phyloP scores from a whole-genome alignment of 2,113 vertebrate genomes.

The Eudyptes chrysolophus region DNA sequence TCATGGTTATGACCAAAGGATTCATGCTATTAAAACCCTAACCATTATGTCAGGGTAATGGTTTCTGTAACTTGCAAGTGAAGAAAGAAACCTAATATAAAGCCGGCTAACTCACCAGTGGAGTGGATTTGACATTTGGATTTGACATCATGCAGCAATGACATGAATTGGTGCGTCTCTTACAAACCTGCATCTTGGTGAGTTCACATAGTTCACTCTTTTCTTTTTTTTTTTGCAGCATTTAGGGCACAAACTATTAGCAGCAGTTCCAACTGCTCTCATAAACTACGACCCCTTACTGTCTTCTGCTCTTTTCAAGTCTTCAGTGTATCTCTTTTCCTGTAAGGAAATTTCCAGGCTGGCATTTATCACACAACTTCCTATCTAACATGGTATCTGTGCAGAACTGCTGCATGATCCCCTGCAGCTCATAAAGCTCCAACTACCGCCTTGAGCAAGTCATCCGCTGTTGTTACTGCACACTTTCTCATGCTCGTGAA shows the following conservation, averaged over 20 bases:
- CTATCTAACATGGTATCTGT: rapidly evolving
- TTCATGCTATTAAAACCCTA: neutral
- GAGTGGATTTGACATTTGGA: neutral
- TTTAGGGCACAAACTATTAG: neutral
- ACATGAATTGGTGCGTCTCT: neutral
- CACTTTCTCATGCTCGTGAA: rapidly evolving
- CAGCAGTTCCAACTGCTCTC: neutral
- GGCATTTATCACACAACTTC: neutral
- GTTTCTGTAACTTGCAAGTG: slow-evolving; percentile 7
- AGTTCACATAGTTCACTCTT: neutral
- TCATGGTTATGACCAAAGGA: neutral
- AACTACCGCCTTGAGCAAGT: neutral
- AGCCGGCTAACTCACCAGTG: neutral
- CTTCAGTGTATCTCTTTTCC: neutral
- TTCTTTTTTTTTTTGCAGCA: neutral
- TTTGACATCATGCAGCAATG: neutral
- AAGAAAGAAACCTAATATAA: neutral
- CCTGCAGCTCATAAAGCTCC: neutral
- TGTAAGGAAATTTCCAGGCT: neutral
- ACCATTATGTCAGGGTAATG: neutral
- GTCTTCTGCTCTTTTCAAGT: neutral
- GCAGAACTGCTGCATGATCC: neutral
- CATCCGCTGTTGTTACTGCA: neutral
- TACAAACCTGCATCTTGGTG: neutral
- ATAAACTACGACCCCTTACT: neutral